Evolutionary conservation across 2,888 invertebrate genomes (phyloP), one percentile per base, ranked within the genome.

Genomic region (Omphaloscelis lunosa): DNA sequence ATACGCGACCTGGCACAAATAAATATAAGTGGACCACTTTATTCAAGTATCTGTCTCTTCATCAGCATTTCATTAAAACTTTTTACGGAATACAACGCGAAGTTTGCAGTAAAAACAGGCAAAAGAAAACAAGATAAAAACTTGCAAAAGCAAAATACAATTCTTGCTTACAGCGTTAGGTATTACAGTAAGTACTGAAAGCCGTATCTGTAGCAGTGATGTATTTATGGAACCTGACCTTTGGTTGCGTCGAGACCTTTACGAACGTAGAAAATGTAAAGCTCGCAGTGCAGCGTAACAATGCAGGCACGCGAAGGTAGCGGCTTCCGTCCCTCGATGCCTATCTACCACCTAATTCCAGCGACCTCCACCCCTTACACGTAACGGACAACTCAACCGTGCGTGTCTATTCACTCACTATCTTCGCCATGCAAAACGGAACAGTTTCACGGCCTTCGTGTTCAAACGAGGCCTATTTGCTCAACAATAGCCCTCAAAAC

Each of bases 181-280:
- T 62, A 61, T 72, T 70, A 53, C 15, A 61, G 61, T 41, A 56
- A 39, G 56, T 61, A 69, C 58, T 74, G 56, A 71, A 63, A 61
- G 56, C 41, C 67, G 67, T 80, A 86, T 83, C 84, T 83, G 82
- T 87, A 87, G 86, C 82, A 77, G 78, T 78, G 84, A 88, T 90
- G 88, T 91, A 93, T 93, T 93, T 92, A 90, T 88, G 87, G 89
- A 87, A 84, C 84, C 74, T 91, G 93, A 92, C 94, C 94, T 94
- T 93, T 92, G 72, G 63, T 80, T 82, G 74, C 80, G 67, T 83
- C 67, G 81, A 86, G 89, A 90, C 90, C 91, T 91, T 91, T 90
- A 80, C 78, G 80, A 84, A 82, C 74, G 80, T 88, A 77, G 86
- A 85, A 85, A 87, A 86, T 89, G 85, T 87, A 66, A 84, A 87